Evolutionary conservation across 2,797 vertebrate genomes (phyloP).

Genomic region (Chelonia mydas): DNA sequence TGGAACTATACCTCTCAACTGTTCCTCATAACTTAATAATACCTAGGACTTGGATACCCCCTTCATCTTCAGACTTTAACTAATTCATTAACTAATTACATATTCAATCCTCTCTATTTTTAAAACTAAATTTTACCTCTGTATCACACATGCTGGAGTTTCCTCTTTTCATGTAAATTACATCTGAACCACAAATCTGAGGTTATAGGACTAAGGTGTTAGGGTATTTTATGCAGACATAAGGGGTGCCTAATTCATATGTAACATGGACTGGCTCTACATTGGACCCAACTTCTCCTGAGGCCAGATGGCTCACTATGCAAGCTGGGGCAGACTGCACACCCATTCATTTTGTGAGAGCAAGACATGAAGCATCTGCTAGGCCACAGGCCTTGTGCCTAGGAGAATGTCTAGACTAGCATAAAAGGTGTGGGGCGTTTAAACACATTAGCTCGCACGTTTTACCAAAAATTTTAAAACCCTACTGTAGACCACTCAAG

Average conservation of each 20-base stretch:
- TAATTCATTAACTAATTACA: neutral
- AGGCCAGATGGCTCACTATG: neutral
- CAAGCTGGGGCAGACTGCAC: too few relatives aligned
- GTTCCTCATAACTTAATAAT: constrained; percentile 53
- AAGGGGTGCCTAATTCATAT: neutral
- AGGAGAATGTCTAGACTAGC: neutral
- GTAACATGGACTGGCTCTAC: neutral
- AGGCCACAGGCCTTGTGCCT: neutral
- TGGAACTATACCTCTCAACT: constrained; percentile 1
- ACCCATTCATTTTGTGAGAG: neutral
- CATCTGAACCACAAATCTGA: neutral
- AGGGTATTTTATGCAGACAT: neutral
- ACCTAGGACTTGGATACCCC: neutral
- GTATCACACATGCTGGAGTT: neutral
- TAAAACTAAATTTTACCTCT: neutral
- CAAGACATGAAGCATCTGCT: neutral
- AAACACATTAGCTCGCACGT: too few relatives aligned
- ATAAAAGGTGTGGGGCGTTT: neutral
- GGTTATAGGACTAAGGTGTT: neutral
- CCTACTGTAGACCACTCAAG: too few relatives aligned
- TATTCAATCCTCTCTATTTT: neutral
- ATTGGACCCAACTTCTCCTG: neutral
- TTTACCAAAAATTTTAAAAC: too few relatives aligned
- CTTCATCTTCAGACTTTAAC: neutral
- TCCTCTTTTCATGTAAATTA: neutral